Evolutionary conservation across 2,888 invertebrate genomes (phyloP).

Genomic region (Adineta ricciae): DNA sequence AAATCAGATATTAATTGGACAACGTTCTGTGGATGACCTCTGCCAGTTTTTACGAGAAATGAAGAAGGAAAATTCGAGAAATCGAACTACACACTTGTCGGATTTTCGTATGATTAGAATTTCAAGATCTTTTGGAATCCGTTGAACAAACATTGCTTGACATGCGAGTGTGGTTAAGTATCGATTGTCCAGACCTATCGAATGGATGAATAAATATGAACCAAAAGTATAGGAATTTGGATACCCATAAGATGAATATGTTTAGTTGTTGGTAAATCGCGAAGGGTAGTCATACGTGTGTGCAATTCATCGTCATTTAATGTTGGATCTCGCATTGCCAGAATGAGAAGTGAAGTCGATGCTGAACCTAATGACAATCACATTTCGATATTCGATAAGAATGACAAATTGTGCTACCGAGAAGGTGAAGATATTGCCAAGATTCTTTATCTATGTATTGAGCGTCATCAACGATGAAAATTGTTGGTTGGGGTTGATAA

Average conservation of each 20-base stretch:
- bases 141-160: slow-evolving; percentile 7
- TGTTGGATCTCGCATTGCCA: slow-evolving; percentile 2
- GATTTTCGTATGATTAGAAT: slow-evolving; percentile 7
- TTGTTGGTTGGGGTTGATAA: not conserved
- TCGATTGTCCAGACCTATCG: not conserved
- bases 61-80: not conserved
- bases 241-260: slow-evolving; percentile 14
- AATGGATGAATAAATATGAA: no score
- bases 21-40: not conserved
- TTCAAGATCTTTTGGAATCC: slow-evolving; percentile 14
- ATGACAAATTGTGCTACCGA: not conserved
- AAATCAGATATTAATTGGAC: not conserved
- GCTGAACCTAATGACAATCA: not conserved
- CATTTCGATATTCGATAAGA: no score
- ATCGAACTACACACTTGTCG: not conserved
- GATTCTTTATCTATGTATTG: slow-evolving; percentile 25
- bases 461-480: slow-evolving; percentile 21
- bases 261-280: not conserved
- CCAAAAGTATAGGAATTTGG: no score
- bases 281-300: not conserved
- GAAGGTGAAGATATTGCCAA: not conserved
- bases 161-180: not conserved
- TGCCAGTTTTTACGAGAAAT: no score
- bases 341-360: not conserved
- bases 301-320: not conserved